Evolutionary conservation across 2,113 vertebrate species (phyloP).

Genomic region (Columbina picui): DNA sequence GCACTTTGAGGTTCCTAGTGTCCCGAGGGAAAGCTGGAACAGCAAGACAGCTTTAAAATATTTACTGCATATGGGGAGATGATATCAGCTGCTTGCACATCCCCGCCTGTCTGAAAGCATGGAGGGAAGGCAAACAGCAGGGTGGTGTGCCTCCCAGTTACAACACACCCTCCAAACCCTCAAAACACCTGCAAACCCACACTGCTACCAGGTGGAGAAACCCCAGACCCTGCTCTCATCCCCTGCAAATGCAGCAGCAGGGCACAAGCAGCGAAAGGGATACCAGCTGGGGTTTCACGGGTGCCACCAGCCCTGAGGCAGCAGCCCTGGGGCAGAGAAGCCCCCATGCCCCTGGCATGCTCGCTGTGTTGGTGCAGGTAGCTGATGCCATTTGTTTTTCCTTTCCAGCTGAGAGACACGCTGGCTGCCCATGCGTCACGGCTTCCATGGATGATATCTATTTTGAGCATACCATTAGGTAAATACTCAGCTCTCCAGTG

Average conservation of each 20-base stretch:
- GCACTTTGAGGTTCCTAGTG: not conserved
- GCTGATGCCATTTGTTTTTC: not conserved
- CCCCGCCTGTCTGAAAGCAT: accelerated
- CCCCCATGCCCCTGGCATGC: not conserved
- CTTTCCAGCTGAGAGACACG: conserved; percentile 86
- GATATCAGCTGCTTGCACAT: not conserved
- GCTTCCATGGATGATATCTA: conserved; percentile 92
- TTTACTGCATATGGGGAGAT: not conserved
- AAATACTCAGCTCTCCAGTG: not conserved
- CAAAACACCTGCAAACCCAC: not conserved
- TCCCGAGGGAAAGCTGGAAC: accelerated
- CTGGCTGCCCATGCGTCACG: conserved; percentile 87
- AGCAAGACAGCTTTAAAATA: accelerated
- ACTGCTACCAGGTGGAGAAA: accelerated
- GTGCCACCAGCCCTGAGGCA: not conserved
- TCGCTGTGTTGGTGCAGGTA: not conserved
- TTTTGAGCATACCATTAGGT: conserved; percentile 91
- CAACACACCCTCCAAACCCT: not conserved
- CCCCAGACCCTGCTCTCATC: not conserved
- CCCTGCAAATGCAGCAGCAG: accelerated
- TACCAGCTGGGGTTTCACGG: accelerated
- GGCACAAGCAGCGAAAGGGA: not conserved
- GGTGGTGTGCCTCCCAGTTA: not conserved
- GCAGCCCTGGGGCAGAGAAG: not conserved
- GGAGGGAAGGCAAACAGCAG: not conserved